Conservation (phyloP, 2,888 invertebrate species). For the Pterostichus niger region DNA sequence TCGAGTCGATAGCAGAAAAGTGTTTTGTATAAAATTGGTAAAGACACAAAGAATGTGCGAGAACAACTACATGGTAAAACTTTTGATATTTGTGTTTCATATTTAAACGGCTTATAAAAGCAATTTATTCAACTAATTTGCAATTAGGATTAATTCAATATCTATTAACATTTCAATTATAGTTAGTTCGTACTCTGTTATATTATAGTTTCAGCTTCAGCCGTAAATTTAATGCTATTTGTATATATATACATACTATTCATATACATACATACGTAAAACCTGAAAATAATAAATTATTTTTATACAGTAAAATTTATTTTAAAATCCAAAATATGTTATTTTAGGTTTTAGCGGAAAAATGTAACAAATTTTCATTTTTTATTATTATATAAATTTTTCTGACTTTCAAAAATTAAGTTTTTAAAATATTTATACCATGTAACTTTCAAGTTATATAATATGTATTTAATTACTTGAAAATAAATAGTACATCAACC, state of each 20-base stretch:
- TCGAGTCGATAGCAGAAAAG: not conserved
- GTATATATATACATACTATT: not conserved
- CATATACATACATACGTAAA: too few species aligned
- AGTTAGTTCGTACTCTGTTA: not conserved
- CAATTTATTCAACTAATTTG: not conserved
- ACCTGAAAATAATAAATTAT: too few species aligned
- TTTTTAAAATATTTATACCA: too few species aligned
- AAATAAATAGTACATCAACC: too few species aligned
- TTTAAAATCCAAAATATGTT: too few species aligned
- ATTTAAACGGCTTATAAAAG: not conserved
- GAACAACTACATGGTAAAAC: not conserved
- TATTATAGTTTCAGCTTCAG: not conserved
- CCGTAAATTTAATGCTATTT: conserved; percentile 13
- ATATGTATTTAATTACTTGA: too few species aligned
- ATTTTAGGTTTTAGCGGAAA: too few species aligned
- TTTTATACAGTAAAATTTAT: too few species aligned
- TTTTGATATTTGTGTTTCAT: not conserved
- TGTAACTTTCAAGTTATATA: too few species aligned
- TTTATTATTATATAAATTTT: too few species aligned
- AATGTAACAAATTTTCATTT: too few species aligned
- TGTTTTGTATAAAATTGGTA: not conserved
- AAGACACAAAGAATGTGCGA: not conserved
- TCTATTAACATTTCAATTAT: not conserved
- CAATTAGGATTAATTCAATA: conserved; percentile 2
- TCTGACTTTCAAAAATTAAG: too few species aligned